Evolutionary conservation across 2,113 vertebrate genomes (phyloP), one percentile per base, ranked within the genome.

Genomic region (Vidua chalybeata): DNA sequence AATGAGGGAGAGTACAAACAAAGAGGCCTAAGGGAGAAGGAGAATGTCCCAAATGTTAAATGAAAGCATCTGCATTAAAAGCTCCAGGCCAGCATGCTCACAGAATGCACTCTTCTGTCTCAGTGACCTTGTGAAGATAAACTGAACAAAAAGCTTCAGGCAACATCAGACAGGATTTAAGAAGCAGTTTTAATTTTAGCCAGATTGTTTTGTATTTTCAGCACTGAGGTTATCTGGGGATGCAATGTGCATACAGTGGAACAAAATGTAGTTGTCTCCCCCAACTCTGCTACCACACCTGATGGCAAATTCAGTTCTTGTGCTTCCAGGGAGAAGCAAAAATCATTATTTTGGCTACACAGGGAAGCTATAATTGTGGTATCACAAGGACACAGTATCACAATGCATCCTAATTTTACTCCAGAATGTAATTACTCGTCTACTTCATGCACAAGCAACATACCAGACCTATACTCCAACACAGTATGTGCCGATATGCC

Each of bases 131-230:
- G 95, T 83, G 82, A 92, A 96, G 90, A 96, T 62, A 93, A 93
- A 94, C 88, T 56, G 69, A 91, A 93, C 88, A 86, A 95, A 96
- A 91, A 94, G 90, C 97, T 96, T 82, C 87, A 52, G 96, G 97
- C 96, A 94, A 95, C 88, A 93, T 90, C 95, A 95, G 90, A 88
- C 72, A 79, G 66, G 52, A 93, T 93, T 94, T 96, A 97, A 96
- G 96, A 93, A 80, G 79, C 89, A 91, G 94, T 93, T 96, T 96
- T 97, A 97, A 97, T 97, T 97, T 97, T 97, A 96, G 95, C 66
- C 94, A 95, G 92, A 94, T 96, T 96, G 96, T 75, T 97, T 84
- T 92, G 81, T 92, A 59, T 90, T 95, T 89, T 90, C 20, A 14
- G 59, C 67, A 24, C 67, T 10, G 5, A 72, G 96, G 94, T 97